Percentiles rank a stretch among this genome's conserved stretches.
These are phyloP conservation scores for Dicyrtoma fusca DNA, from an alignment of 2,888 invertebrate genomes.

Conservation along the genomic window DNA sequence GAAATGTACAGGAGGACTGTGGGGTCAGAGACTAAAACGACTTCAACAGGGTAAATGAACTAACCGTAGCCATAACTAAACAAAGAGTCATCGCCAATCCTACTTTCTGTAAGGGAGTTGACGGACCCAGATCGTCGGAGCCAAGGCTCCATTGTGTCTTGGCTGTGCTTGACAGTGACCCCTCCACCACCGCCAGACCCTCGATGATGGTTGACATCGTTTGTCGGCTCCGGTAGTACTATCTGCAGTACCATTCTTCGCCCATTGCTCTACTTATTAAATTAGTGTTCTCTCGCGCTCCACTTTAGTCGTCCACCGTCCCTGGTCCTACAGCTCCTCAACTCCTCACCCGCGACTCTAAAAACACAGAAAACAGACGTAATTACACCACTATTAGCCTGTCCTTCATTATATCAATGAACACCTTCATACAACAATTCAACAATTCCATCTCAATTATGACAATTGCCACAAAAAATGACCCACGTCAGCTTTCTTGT, in stretches of 20 bases:
- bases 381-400: too few species aligned
- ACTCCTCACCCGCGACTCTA: neutral
- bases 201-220: slow-evolving; percentile 52
- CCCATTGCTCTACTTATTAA: slow-evolving; percentile 57
- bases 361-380: too few species aligned
- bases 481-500: too few species aligned
- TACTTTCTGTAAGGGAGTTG: slow-evolving; percentile 55
- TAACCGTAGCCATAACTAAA: slow-evolving; percentile 52
- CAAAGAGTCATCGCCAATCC: slow-evolving; percentile 54
- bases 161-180: slow-evolving; percentile 38
- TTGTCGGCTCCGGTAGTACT: slow-evolving; percentile 58
- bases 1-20: too few species aligned
- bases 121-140: slow-evolving; percentile 48
- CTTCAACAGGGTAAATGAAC: slow-evolving; percentile 23
- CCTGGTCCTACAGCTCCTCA: neutral
- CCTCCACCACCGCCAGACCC: slow-evolving; percentile 37
- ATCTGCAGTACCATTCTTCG: slow-evolving; percentile 60
- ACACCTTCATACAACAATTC: too few species aligned
- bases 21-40: too few species aligned
- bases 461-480: too few species aligned
- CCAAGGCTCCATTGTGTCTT: slow-evolving; percentile 37
- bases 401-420: too few species aligned
- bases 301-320: neutral
- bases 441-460: too few species aligned
- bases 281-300: neutral